phyloP scores from a whole-genome alignment of 2,888 invertebrate genomes.

The Sinotaia quadrata region DNA sequence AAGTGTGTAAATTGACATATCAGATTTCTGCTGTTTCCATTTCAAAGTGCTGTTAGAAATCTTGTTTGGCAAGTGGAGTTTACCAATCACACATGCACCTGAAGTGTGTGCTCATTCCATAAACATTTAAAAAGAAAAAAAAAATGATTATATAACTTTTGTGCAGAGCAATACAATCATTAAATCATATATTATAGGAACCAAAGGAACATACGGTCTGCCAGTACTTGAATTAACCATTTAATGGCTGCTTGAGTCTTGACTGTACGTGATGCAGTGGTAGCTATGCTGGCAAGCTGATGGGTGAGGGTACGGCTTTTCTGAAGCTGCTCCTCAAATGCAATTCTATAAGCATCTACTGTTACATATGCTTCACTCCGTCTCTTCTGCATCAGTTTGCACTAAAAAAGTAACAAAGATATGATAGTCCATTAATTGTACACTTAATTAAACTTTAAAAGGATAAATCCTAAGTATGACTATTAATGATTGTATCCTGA shows the following conservation, averaged over 20 bases:
- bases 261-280: slow-evolving; percentile 39
- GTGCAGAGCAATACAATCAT: background rate
- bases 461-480: background rate
- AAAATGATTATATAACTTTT: background rate
- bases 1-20: no score
- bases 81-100: no score
- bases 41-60: no score
- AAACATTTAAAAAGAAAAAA: background rate
- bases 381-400: slow-evolving; percentile 49
- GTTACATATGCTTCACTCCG: slow-evolving; percentile 61
- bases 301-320: slow-evolving; percentile 54
- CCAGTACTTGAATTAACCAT: slow-evolving; percentile 47
- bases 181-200: no score
- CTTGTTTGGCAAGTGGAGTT: no score
- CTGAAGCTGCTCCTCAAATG: slow-evolving; percentile 69
- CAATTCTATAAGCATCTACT: slow-evolving; percentile 66
- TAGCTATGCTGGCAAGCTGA: slow-evolving; percentile 54
- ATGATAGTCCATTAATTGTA: background rate
- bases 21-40: no score
- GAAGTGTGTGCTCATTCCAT: background rate
- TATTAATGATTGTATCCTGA: background rate
- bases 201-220: slow-evolving; percentile 33
- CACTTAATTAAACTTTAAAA: background rate
- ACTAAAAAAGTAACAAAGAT: slow-evolving; percentile 45
- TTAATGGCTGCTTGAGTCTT: slow-evolving; percentile 60